Conservation (phyloP, 2,797 vertebrate genomes). For the Pantherophis vulpinus region DNA sequence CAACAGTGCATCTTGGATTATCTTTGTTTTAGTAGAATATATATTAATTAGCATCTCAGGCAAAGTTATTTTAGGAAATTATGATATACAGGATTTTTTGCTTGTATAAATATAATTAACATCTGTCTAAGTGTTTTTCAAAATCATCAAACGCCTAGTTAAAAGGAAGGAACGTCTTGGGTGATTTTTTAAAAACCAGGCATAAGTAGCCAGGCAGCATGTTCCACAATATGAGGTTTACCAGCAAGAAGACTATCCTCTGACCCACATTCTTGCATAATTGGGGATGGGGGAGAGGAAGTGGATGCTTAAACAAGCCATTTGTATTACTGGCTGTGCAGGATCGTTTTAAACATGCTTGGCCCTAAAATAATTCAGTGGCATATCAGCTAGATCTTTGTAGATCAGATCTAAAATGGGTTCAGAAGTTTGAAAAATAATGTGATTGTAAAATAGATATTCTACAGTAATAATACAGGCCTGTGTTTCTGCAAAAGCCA, state of each 20-base stretch:
- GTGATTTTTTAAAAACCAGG: background rate
- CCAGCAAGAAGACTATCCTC: background rate
- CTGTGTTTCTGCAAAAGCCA: background rate
- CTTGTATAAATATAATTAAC: background rate
- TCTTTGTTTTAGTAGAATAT: background rate
- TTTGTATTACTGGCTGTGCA: background rate
- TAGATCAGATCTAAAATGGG: background rate
- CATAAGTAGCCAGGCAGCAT: background rate
- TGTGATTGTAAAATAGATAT: background rate
- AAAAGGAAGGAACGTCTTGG: background rate
- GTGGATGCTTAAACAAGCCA: background rate
- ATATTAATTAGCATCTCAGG: background rate
- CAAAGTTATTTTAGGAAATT: background rate
- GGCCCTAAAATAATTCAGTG: background rate
- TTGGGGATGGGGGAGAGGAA: background rate
- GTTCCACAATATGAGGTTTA: background rate
- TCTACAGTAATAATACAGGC: background rate
- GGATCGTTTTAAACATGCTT: background rate
- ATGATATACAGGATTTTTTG: background rate
- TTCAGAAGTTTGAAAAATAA: background rate
- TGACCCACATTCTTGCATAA: background rate
- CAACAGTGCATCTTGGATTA: background rate
- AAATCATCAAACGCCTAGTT: background rate
- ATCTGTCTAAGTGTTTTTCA: background rate
- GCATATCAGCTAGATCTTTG: background rate